These are phyloP conservation scores for Alviniconcha strummeri DNA, from an alignment of 2,888 invertebrate genomes.

Conservation along the genomic window DNA sequence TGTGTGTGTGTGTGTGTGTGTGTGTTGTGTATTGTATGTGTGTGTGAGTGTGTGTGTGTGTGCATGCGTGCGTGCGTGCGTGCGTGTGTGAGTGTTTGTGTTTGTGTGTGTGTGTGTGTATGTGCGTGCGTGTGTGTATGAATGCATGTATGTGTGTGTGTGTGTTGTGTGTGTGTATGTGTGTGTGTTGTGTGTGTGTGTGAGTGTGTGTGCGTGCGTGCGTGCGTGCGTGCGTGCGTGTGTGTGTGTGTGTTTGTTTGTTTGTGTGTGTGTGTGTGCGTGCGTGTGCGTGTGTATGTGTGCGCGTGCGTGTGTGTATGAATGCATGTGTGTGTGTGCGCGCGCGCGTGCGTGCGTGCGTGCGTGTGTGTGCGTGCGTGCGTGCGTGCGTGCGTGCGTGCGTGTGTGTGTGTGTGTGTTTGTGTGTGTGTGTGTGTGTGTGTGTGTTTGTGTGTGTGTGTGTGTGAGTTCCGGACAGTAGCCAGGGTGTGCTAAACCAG, in stretches of 20 bases:
- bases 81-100: conserved; percentile 3
- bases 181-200: neutral
- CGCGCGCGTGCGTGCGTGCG: conserved; percentile 16
- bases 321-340: conserved; percentile 19
- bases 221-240: conserved; percentile 5
- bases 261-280: neutral
- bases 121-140: neutral
- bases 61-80: neutral
- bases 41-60: neutral
- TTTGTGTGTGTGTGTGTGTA: neutral
- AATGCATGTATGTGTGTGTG: conserved; percentile 2
- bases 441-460: too few relatives aligned
- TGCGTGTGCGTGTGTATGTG: neutral
- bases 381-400: too few relatives aligned
- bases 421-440: too few relatives aligned
- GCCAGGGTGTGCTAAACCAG: too few relatives aligned
- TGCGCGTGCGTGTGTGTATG: neutral
- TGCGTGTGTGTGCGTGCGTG: neutral
- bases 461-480: too few relatives aligned
- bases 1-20: conserved; percentile 7
- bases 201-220: neutral
- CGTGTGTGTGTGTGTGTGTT: too few relatives aligned
- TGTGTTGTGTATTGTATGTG: neutral
- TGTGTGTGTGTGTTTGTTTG: neutral
- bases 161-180: neutral